Evolutionary conservation across 2,888 invertebrate species (phyloP).

Genomic region (Lasiommata megera): DNA sequence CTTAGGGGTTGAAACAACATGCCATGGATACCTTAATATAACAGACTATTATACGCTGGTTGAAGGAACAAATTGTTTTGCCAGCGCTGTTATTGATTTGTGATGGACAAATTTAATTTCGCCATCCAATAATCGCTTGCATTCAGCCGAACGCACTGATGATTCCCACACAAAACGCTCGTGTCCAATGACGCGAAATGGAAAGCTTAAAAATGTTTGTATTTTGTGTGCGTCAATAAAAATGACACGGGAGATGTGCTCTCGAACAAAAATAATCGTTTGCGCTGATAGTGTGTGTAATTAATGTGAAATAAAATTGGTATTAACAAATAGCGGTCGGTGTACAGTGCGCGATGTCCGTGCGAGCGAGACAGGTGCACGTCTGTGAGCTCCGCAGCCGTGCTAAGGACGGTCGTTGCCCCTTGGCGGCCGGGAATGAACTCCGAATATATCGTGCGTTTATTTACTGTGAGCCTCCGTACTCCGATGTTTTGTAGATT

Average conservation of each 20-base stretch:
- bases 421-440: constrained; percentile 75
- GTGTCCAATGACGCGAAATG: constrained; percentile 29
- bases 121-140: constrained; percentile 28
- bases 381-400: constrained; percentile 62
- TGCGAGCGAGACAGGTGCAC: constrained; percentile 55
- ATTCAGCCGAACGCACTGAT: constrained; percentile 24
- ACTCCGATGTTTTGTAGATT: constrained; percentile 39
- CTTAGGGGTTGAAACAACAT: too few relatives aligned
- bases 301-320: constrained; percentile 43
- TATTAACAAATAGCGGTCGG: constrained; percentile 39
- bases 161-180: constrained; percentile 20
- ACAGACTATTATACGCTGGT: too few relatives aligned
- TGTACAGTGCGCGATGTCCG: constrained; percentile 54
- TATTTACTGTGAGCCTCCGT: constrained; percentile 42
- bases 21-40: too few relatives aligned
- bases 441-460: constrained; percentile 75
- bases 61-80: constrained; percentile 23
- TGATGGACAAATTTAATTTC: constrained; percentile 32
- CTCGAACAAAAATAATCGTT: constrained; percentile 24
- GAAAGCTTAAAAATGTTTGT: constrained; percentile 21
- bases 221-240: constrained; percentile 17
- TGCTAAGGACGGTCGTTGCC: constrained; percentile 81
- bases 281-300: constrained; percentile 24
- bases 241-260: constrained; percentile 19
- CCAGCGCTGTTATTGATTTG: constrained; percentile 27